These are phyloP conservation scores for Onychostoma macrolepis DNA, from an alignment of 2,113 vertebrate genomes.

Conservation along the genomic window DNA sequence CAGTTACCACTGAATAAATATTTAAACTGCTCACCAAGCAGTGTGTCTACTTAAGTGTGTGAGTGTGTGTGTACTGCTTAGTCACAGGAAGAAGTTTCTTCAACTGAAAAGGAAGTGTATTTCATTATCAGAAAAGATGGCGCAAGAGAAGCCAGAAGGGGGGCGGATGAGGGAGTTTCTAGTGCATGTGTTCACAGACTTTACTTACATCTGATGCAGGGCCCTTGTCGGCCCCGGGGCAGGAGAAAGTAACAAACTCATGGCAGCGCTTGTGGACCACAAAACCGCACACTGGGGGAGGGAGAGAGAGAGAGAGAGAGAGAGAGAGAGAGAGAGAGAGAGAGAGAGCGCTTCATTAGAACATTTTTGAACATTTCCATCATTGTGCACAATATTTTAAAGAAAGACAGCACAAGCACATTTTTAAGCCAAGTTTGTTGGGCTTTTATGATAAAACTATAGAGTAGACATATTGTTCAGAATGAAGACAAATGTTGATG, in stretches of 20 bases:
- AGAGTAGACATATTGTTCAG: background rate
- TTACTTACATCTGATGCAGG: slow-evolving; percentile 76
- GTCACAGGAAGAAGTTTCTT: slow-evolving; percentile 34
- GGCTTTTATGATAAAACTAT: background rate
- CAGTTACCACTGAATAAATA: slow-evolving; percentile 45
- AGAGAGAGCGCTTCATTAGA: background rate
- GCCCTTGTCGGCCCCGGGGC: slow-evolving; percentile 78
- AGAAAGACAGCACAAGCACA: background rate
- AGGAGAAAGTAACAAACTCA: slow-evolving; percentile 80
- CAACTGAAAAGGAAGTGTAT: slow-evolving; percentile 36
- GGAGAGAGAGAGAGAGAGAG: slow-evolving; percentile 37
- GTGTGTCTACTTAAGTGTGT: slow-evolving; percentile 13
- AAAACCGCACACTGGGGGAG: slow-evolving; percentile 74
- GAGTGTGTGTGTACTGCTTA: slow-evolving; percentile 28
- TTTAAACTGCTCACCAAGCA: slow-evolving; percentile 63
- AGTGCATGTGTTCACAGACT: background rate
- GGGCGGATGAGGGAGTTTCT: background rate
- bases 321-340: slow-evolving; percentile 41
- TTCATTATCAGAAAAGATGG: slow-evolving; percentile 26
- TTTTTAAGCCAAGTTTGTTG: background rate
- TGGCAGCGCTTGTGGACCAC: slow-evolving; percentile 80
- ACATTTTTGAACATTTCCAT: background rate
- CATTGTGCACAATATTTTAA: background rate
- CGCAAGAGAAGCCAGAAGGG: background rate
- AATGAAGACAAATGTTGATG: background rate